These are phyloP conservation scores for Trididemnum clinides DNA, from an alignment of 23 tunicate species.

Conservation along the genomic window DNA sequence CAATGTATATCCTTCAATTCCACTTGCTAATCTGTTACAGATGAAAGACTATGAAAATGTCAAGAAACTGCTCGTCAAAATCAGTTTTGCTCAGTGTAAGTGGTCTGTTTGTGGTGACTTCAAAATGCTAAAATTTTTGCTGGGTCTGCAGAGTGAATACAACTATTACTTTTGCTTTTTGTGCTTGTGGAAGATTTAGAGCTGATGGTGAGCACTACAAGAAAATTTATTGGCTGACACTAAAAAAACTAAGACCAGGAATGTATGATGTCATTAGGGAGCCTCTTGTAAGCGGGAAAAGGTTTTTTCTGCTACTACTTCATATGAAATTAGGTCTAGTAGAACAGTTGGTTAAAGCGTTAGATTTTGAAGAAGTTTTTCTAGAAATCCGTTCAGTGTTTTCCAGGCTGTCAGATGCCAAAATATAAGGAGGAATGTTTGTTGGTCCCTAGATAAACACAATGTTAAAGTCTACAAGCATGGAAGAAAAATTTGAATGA, in stretches of 20 bases:
- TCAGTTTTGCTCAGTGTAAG: not conserved
- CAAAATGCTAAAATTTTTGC: conserved; percentile 12
- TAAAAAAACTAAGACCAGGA: conserved; percentile 36
- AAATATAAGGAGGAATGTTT: conserved; percentile 18
- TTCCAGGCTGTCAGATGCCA: conserved; percentile 18
- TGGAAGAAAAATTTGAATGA: conserved; percentile 21
- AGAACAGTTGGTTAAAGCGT: conserved; percentile 20
- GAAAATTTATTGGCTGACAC: too few relatives aligned
- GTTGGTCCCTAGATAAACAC: conserved; percentile 15
- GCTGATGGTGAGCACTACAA: too few relatives aligned
- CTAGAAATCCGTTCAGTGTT: conserved; percentile 7
- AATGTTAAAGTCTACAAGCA: not conserved
- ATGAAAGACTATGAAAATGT: not conserved
- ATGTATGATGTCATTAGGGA: not conserved
- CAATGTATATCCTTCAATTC: conserved; percentile 34
- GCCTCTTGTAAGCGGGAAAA: conserved; percentile 10
- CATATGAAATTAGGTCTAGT: conserved; percentile 17
- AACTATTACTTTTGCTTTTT: not conserved
- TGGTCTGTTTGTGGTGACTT: too few relatives aligned
- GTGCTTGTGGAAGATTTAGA: conserved; percentile 3
- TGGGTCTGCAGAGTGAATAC: conserved; percentile 27
- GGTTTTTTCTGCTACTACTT: conserved; percentile 25
- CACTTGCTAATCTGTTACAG: conserved; percentile 14
- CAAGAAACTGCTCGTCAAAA: not conserved
- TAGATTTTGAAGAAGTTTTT: not conserved